Conservation (phyloP, 2,797 vertebrate genomes). For the Lutjanus campechanus region DNA sequence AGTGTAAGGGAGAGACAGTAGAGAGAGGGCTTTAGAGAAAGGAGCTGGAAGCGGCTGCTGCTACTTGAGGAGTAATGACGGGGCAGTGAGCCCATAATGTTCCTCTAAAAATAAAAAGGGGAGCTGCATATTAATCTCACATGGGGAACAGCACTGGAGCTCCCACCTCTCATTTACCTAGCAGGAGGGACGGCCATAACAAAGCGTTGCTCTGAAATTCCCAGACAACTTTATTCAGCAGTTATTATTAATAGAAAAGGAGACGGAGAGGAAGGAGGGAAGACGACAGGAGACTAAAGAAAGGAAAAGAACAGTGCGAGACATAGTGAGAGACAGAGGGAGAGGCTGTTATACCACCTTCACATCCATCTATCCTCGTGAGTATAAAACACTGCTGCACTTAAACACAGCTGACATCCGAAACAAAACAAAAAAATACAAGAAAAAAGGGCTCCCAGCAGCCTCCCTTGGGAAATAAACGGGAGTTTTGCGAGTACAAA, state of each 20-base stretch:
- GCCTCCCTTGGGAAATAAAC: slow-evolving; percentile 50
- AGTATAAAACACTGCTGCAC: slow-evolving; percentile 25
- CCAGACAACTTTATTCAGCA: slow-evolving; percentile 56
- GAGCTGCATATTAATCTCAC: slow-evolving; percentile 63
- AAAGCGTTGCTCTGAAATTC: slow-evolving; percentile 54
- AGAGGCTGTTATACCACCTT: slow-evolving; percentile 38
- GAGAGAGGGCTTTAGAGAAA: slow-evolving; percentile 13
- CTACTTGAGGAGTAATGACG: slow-evolving; percentile 44
- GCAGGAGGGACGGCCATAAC: slow-evolving; percentile 40
- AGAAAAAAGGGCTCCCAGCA: not conserved
- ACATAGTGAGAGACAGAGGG: slow-evolving; percentile 35
- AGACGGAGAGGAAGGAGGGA: slow-evolving; percentile 6
- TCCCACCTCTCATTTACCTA: slow-evolving; percentile 60
- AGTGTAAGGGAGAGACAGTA: not conserved
- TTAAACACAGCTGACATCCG: slow-evolving; percentile 38
- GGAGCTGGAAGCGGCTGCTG: slow-evolving; percentile 12
- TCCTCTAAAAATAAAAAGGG: slow-evolving; percentile 58
- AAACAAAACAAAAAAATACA: slow-evolving; percentile 26
- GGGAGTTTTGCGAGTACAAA: slow-evolving; percentile 45
- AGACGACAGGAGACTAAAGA: slow-evolving; percentile 6
- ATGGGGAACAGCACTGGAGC: slow-evolving; percentile 35
- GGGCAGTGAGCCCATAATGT: slow-evolving; percentile 43
- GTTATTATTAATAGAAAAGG: slow-evolving; percentile 50
- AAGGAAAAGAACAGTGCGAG: slow-evolving; percentile 11
- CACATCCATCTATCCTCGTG: slow-evolving; percentile 45